These are phyloP conservation scores for Cephus sareptanus DNA, from an alignment of 2,888 invertebrate species.

Conservation along the genomic window DNA sequence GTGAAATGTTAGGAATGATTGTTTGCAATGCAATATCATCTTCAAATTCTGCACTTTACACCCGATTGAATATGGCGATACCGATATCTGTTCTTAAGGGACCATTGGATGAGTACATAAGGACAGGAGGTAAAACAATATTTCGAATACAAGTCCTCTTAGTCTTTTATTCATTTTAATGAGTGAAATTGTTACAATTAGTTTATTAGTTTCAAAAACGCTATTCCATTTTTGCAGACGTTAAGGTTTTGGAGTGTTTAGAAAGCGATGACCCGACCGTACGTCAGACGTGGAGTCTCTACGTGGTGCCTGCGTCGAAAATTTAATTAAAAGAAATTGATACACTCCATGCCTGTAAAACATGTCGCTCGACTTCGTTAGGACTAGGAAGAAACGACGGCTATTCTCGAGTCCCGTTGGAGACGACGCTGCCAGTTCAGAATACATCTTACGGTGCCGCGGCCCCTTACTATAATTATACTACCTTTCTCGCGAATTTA, in stretches of 20 bases:
- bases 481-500: background rate
- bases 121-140: slow-evolving; percentile 65
- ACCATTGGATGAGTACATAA: slow-evolving; percentile 65
- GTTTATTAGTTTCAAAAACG: too few relatives aligned
- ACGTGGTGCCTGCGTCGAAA: slow-evolving; percentile 44
- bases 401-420: background rate
- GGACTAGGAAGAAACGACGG: background rate
- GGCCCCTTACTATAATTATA: background rate
- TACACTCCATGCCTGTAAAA: background rate
- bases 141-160: background rate
- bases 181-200: background rate
- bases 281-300: slow-evolving; percentile 69
- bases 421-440: background rate
- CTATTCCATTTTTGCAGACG: slow-evolving; percentile 66
- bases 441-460: background rate
- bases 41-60: slow-evolving; percentile 68
- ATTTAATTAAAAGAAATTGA: slow-evolving; percentile 29
- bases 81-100: slow-evolving; percentile 67
- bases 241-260: slow-evolving; percentile 63
- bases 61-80: slow-evolving; percentile 73
- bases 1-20: slow-evolving; percentile 70
- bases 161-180: background rate
- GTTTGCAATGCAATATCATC: slow-evolving; percentile 71
- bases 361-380: background rate
- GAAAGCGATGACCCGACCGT: slow-evolving; percentile 67